These are phyloP conservation scores for Chrysogorgia sp. DNA, from an alignment of 92 coral and sea anemone species.

Conservation along the genomic window DNA sequence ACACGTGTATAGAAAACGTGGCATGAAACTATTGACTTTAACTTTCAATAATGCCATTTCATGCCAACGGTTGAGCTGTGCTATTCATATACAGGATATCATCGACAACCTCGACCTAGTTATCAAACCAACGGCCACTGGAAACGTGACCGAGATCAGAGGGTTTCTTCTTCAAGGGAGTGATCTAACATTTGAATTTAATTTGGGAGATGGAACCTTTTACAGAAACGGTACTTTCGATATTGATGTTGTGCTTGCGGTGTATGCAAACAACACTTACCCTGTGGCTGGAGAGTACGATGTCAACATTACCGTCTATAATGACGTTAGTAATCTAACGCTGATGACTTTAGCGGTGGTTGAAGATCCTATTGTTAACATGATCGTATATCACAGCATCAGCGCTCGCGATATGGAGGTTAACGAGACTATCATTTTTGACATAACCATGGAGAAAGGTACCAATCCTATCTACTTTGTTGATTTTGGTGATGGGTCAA, in stretches of 20 bases:
- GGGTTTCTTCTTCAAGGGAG: conserved; percentile 68
- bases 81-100: conserved; percentile 59
- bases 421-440: conserved; percentile 73
- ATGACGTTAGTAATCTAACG: conserved; percentile 68
- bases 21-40: conserved; percentile 45
- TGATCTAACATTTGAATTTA: conserved; percentile 59
- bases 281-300: conserved; percentile 65
- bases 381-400: conserved; percentile 60
- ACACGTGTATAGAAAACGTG: conserved; percentile 51
- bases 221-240: conserved; percentile 75
- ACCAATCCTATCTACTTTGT: conserved; percentile 66
- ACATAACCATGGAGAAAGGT: conserved; percentile 60
- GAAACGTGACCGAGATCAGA: conserved; percentile 55
- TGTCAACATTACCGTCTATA: conserved; percentile 67
- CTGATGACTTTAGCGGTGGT: conserved; percentile 64
- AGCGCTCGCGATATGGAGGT: conserved; percentile 83
- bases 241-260: conserved; percentile 58
- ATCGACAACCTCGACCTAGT: conserved; percentile 58
- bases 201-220: conserved; percentile 67
- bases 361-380: conserved; percentile 64
- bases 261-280: conserved; percentile 65
- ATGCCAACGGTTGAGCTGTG: conserved; percentile 49
- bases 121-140: conserved; percentile 58
- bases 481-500: conserved; percentile 74
- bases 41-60: conserved; percentile 67